These are phyloP conservation scores for Hippocampus zosterae DNA, from an alignment of 2,113 vertebrate species.

Conservation along the genomic window DNA sequence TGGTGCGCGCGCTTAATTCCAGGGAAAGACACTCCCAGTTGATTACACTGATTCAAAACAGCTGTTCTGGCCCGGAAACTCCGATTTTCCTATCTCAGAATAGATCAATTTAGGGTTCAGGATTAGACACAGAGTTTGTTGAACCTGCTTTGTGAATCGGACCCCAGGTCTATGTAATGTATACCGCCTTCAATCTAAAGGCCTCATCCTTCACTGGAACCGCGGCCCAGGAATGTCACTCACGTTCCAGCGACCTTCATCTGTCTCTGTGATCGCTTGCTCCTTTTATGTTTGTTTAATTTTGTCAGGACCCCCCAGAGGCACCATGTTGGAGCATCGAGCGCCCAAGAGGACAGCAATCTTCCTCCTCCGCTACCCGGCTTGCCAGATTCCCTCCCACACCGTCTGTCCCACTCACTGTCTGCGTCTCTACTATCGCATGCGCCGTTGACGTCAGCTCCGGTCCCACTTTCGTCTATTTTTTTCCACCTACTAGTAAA, in stretches of 20 bases:
- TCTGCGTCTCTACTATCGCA: constrained; percentile 56
- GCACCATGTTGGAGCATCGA: constrained; percentile 42
- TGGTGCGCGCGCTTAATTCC: no score
- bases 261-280: constrained; percentile 44
- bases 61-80: no score
- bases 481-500: constrained; percentile 40
- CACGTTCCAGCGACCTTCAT: constrained; percentile 54
- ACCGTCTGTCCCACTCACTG: constrained; percentile 62
- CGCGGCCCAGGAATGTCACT: constrained; percentile 51
- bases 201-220: constrained; percentile 47
- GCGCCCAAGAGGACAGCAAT: constrained; percentile 53
- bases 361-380: constrained; percentile 23
- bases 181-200: constrained; percentile 33
- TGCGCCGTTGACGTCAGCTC: constrained; percentile 36
- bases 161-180: constrained; percentile 41
- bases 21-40: no score
- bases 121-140: no score
- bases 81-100: no score
- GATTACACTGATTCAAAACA: no score
- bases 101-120: no score
- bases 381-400: constrained; percentile 50
- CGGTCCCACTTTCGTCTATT: constrained; percentile 1
- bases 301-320: constrained; percentile 62
- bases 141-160: no score
- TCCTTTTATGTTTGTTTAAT: constrained; percentile 67